phyloP scores from a whole-genome alignment of 2,888 invertebrate species.

The Agrochola lychnidis region DNA sequence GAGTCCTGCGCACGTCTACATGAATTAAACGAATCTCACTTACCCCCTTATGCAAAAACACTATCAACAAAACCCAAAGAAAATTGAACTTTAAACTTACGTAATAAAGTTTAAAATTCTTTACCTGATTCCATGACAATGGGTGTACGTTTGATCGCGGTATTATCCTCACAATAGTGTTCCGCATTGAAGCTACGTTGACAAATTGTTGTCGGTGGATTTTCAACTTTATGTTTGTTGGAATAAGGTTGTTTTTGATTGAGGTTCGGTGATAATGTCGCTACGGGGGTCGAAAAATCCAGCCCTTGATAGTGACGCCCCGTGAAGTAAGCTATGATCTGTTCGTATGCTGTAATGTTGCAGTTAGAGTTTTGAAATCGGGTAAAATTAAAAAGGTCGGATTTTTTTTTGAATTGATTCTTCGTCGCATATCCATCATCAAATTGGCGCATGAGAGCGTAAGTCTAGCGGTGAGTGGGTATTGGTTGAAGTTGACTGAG shows the following conservation, averaged over 20 bases:
- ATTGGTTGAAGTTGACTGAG: too few species aligned
- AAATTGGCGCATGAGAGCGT: too few species aligned
- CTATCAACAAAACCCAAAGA: constrained; percentile 34
- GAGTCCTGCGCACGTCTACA: constrained; percentile 87
- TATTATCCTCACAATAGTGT: constrained; percentile 90
- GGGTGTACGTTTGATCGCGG: constrained; percentile 88
- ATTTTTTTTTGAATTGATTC: too few species aligned
- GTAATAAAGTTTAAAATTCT: constrained; percentile 64
- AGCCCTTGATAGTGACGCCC: constrained; percentile 88
- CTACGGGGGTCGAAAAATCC: constrained; percentile 88
- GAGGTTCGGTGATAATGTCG: constrained; percentile 78
- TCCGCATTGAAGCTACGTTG: constrained; percentile 87
- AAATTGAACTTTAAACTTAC: constrained; percentile 66
- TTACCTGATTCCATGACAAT: constrained; percentile 73
- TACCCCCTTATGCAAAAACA: constrained; percentile 79
- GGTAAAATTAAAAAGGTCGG: not conserved
- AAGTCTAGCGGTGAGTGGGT: too few species aligned
- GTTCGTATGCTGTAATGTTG: constrained; percentile 84
- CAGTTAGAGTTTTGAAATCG: constrained; percentile 54
- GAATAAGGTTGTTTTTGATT: constrained; percentile 75
- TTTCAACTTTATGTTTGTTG: constrained; percentile 68
- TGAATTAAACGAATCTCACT: constrained; percentile 89
- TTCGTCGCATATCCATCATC: too few species aligned
- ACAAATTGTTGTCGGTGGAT: constrained; percentile 75
- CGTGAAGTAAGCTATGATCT: constrained; percentile 90